A percentile compares a stretch with the other conserved stretches of the same genome.
These are phyloP conservation scores for Ectropis grisescens DNA, from an alignment of 1,140 invertebrate species.

Conservation along the genomic window DNA sequence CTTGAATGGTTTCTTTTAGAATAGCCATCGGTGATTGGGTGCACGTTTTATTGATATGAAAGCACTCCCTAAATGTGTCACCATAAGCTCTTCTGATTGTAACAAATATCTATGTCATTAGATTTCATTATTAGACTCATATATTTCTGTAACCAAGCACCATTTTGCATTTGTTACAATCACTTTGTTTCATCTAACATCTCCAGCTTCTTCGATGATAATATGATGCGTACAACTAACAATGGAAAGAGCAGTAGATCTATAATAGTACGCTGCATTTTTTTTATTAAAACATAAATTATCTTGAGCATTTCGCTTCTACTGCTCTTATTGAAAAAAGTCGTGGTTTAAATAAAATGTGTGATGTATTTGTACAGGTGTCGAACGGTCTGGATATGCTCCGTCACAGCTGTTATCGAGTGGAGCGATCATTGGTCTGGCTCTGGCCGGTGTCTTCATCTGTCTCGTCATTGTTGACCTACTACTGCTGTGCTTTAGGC, in stretches of 20 bases:
- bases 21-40: constrained; percentile 54
- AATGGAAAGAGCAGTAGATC: constrained; percentile 34
- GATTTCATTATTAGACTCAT: too few relatives aligned
- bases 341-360: too few relatives aligned
- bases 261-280: background rate
- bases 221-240: constrained; percentile 58
- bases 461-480: constrained; percentile 84
- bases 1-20: constrained; percentile 14
- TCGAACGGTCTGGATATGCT: constrained; percentile 66
- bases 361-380: constrained; percentile 58
- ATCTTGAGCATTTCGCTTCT: constrained; percentile 14
- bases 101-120: too few relatives aligned
- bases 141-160: too few relatives aligned
- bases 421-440: constrained; percentile 82
- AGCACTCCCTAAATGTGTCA: constrained; percentile 53
- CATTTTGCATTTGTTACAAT: constrained; percentile 53
- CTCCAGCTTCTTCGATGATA: constrained; percentile 47
- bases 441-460: constrained; percentile 79
- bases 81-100: too few relatives aligned
- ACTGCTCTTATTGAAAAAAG: constrained; percentile 28
- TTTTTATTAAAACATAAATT: constrained; percentile 6
- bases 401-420: constrained; percentile 76
- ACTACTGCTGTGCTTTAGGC: constrained; percentile 79
- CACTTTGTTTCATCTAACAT: constrained; percentile 52
- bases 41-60: constrained; percentile 54